These are phyloP conservation scores for Albula goreensis DNA, from an alignment of 2,113 vertebrate genomes.

Conservation along the genomic window DNA sequence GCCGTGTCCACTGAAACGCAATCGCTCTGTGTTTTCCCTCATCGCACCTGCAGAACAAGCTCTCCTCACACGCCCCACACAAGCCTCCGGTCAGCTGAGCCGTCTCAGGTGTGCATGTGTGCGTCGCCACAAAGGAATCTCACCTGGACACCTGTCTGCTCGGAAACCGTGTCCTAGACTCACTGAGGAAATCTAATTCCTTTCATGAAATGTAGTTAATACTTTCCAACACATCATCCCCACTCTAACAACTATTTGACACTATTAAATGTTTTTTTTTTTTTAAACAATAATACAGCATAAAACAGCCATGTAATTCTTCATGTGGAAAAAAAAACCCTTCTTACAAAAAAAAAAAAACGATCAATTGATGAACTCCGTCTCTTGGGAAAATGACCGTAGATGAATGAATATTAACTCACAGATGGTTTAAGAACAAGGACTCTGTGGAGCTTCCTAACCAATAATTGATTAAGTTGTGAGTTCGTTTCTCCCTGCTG, in stretches of 20 bases:
- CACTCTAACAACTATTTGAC: background rate
- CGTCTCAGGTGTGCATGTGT: background rate
- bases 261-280: background rate
- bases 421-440: constrained; percentile 65
- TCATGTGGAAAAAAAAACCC: constrained; percentile 39
- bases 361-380: constrained; percentile 58
- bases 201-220: background rate
- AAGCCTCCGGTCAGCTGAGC: background rate
- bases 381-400: constrained; percentile 66
- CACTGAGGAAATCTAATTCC: background rate
- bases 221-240: no score
- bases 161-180: background rate
- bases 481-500: constrained; percentile 74
- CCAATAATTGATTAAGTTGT: constrained; percentile 80
- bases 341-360: constrained; percentile 24
- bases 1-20: background rate
- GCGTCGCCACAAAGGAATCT: background rate
- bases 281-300: background rate
- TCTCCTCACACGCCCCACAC: background rate
- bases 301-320: background rate
- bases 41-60: background rate
- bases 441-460: constrained; percentile 61
- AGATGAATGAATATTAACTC: constrained; percentile 71
- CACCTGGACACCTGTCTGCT: background rate
- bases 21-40: background rate